Evolutionary conservation across 2,113 vertebrate species (phyloP), one percentile per base, ranked within the genome.

Genomic region (Terrapene triunguis): DNA sequence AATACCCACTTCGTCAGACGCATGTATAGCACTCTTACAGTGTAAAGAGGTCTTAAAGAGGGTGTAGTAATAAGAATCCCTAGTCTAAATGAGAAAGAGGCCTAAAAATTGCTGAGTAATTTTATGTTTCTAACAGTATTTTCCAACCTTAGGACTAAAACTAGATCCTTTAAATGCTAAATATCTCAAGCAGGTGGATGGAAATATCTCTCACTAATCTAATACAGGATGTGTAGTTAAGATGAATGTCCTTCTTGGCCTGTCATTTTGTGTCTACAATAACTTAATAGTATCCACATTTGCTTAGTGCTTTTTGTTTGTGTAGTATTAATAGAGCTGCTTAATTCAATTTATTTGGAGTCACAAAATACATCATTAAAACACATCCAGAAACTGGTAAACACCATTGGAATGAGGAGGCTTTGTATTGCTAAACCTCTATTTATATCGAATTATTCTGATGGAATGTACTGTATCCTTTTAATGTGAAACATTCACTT

Each of bases 321-420:
- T 50, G 16, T 65, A 54, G 19, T 72, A 91, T 57, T 90, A 94
- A 81, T 29, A 44, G 87, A 74, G 82, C 79, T 57, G 72, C 38
- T 53, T 87, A 88, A 92, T 16, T 94, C 82, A 81, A 92, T 59
- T 65, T 74, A 57, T 82, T 19, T 82, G n/a, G 88, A 87, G 85
- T 83, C 38, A 65, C 80, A 82, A 89, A 95, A 94, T 85, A 89
- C 7, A 42, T 94, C 91, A 90, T 81, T 89, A 94, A 96, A 95
- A 1, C 42, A 47, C 82, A 29, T 55, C 25, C 76, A 59, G 62
- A 96, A 96, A 85, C 22, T 59, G 32, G 3, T 65, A 65, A n/a
- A 65, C 14, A 65, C 29, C 6, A 65, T 44, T n/a, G 38, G 55
- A 91, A 87, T 91, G 42, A 90, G 53, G 10, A 78, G n/a, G 48